Percentiles rank a stretch among this genome's conserved stretches.
Conservation (phyloP, 2,888 invertebrate genomes). For the Leptopilina drosophilae region DNA sequence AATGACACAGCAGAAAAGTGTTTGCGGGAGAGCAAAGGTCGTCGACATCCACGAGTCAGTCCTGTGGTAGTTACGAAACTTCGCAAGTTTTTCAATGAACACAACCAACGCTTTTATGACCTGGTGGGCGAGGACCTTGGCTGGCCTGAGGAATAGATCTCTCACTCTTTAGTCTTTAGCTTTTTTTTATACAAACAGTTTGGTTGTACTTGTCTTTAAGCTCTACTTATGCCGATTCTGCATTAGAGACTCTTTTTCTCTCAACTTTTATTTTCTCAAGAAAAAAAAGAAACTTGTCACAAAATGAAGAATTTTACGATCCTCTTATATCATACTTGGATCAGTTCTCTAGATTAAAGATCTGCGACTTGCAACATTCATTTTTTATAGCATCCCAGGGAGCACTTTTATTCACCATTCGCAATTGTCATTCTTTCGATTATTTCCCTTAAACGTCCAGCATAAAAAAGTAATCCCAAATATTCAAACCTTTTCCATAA, state of each 20-base stretch:
- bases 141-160: conserved; percentile 91
- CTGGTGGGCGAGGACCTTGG: conserved; percentile 94
- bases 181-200: neutral
- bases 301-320: neutral
- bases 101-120: conserved; percentile 94
- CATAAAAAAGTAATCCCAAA: too few species aligned
- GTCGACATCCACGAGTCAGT: conserved; percentile 90
- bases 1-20: conserved; percentile 91
- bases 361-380: neutral
- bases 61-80: conserved; percentile 88
- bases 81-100: conserved; percentile 91
- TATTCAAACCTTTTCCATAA: too few species aligned
- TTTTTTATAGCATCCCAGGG: neutral
- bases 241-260: neutral
- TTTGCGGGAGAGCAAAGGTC: conserved; percentile 89
- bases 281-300: neutral
- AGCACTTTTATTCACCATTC: neutral
- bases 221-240: conserved; percentile 5
- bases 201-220: conserved; percentile 6
- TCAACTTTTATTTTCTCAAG: neutral
- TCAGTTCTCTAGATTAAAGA: neutral
- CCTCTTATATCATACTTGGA: conserved; percentile 3
- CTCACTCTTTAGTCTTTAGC: neutral
- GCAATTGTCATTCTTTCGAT: neutral
- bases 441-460: neutral